Evolutionary conservation across 64 coral and sea anemone species (phyloP).

Genomic region (Trachythela sp.): DNA sequence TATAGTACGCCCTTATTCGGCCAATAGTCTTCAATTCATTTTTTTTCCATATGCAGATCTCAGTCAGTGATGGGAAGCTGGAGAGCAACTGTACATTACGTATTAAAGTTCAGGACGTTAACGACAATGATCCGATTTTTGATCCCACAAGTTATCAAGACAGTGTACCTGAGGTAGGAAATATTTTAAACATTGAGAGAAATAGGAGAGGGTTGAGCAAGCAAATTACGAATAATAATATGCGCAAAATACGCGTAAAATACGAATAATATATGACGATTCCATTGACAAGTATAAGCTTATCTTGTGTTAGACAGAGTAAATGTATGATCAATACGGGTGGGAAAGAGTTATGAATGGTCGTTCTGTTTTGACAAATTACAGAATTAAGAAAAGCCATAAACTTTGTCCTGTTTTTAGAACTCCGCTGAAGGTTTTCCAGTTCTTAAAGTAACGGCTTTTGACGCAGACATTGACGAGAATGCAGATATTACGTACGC

Average conservation of each 20-base stretch:
- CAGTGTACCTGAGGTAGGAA: constrained; percentile 58
- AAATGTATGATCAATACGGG: no score
- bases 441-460: constrained; percentile 71
- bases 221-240: no score
- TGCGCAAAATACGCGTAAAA: no score
- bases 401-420: constrained; percentile 26
- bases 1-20: no score
- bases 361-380: no score
- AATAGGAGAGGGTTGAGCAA: no score
- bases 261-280: no score
- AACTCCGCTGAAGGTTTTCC: constrained; percentile 66
- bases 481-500: constrained; percentile 77
- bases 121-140: constrained; percentile 76
- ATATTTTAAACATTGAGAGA: not conserved
- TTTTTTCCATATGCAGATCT: constrained; percentile 40
- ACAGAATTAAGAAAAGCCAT: not conserved
- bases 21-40: no score
- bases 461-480: constrained; percentile 68
- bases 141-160: constrained; percentile 58
- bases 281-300: no score
- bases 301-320: no score
- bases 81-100: constrained; percentile 43
- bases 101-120: constrained; percentile 68
- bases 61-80: constrained; percentile 65
- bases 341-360: no score